Evolutionary conservation across 1,140 invertebrate genomes (phyloP).

Genomic region (Trichogramma pretiosum): DNA sequence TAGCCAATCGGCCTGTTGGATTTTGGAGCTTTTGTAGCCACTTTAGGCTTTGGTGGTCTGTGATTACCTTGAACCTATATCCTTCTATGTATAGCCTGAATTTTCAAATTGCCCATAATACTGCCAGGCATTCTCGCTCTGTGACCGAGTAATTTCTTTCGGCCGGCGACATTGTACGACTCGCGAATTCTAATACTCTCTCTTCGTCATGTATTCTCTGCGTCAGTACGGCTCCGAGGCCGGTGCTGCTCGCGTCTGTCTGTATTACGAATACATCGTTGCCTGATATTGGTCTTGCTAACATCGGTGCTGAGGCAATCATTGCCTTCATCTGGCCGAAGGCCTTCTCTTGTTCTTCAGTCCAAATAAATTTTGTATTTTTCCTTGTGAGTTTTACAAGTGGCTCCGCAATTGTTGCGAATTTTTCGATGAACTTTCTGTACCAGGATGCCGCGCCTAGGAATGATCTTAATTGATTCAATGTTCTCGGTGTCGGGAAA

Average conservation of each 20-base stretch:
- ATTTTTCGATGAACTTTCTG: slow-evolving; percentile 17
- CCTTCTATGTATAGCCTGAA: neutral
- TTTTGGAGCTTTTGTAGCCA: too few species aligned
- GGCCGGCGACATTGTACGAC: neutral
- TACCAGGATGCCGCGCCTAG: slow-evolving; percentile 17
- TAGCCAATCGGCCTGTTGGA: slow-evolving; percentile 19
- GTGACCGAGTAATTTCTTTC: neutral
- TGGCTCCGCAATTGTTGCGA: slow-evolving; percentile 10
- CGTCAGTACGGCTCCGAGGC: neutral
- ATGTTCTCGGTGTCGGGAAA: slow-evolving; percentile 3
- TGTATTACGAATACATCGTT: neutral
- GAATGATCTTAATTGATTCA: slow-evolving; percentile 15
- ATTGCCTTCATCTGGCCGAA: slow-evolving; percentile 4
- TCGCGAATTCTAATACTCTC: neutral
- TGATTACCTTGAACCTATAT: neutral
- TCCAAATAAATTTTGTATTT: neutral
- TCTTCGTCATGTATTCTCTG: neutral
- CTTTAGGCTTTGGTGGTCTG: too few species aligned
- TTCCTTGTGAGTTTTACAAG: slow-evolving; percentile 4
- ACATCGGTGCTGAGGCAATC: neutral
- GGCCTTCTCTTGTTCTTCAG: neutral
- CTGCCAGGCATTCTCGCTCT: neutral
- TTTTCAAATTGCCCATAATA: neutral
- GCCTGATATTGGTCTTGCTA: neutral
- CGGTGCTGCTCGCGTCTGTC: neutral